Percentiles rank a stretch among this genome's conserved stretches.
These are phyloP conservation scores for Drosophila mettleri DNA, from an alignment of 2,888 invertebrate genomes.

Conservation along the genomic window DNA sequence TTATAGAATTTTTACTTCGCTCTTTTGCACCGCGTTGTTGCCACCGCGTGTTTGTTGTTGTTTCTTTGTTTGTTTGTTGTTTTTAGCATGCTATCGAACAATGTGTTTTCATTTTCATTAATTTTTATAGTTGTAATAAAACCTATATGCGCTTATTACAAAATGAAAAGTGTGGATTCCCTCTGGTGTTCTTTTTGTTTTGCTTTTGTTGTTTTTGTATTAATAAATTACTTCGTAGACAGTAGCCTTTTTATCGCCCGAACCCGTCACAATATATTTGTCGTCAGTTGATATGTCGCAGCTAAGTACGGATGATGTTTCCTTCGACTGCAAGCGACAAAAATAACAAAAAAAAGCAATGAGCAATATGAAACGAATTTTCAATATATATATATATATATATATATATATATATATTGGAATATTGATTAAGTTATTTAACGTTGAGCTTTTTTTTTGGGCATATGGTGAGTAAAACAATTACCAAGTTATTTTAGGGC, in stretches of 20 bases:
- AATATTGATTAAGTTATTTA: too few species aligned
- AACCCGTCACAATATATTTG: conserved; percentile 98
- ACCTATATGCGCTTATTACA: conserved; percentile 80
- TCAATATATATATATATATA: neutral
- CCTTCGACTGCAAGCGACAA: conserved; percentile 90
- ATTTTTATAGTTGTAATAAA: conserved; percentile 66
- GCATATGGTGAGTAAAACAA: too few species aligned
- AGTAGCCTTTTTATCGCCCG: conserved; percentile 98
- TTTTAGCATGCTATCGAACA: conserved; percentile 56
- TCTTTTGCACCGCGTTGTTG: conserved; percentile 55
- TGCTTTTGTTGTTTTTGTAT: conserved; percentile 39
- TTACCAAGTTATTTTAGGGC: too few species aligned
- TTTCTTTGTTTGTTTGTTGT: conserved; percentile 38
- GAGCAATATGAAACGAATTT: conserved; percentile 5
- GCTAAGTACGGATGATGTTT: conserved; percentile 98
- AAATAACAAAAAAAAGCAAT: conserved; percentile 27
- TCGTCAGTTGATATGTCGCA: conserved; percentile 99
- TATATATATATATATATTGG: neutral
- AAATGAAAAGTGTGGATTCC: conserved; percentile 71
- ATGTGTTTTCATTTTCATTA: conserved; percentile 38
- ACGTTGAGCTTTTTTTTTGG: too few species aligned
- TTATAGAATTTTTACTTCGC: conserved; percentile 74
- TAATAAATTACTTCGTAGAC: conserved; percentile 98
- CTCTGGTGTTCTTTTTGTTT: conserved; percentile 45
- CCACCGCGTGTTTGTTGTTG: conserved; percentile 35